Evolutionary conservation across 2,113 vertebrate genomes (phyloP).

Genomic region (Rhodinocichla rosea): DNA sequence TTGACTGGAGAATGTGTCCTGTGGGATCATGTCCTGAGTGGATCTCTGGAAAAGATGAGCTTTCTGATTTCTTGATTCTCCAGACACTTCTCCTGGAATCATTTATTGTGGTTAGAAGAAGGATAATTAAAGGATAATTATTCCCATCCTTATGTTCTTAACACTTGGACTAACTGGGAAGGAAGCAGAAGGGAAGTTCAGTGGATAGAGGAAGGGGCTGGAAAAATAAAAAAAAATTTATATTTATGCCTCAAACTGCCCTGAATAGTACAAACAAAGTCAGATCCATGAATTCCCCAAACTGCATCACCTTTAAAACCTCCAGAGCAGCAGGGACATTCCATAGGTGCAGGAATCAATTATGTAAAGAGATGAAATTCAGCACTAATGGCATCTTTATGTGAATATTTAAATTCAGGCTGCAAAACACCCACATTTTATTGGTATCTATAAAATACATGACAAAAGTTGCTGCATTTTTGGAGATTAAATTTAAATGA

Average conservation of each 20-base stretch:
- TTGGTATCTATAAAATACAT: rapidly evolving
- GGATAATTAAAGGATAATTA: not conserved
- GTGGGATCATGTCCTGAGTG: not conserved
- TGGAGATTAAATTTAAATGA: not conserved
- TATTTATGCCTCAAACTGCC: not conserved
- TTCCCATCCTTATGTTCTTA: not conserved
- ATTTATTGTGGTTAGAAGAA: not conserved
- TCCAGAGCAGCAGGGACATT: not conserved
- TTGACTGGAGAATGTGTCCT: not conserved
- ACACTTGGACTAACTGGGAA: not conserved
- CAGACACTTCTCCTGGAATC: not conserved
- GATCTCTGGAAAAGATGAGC: not conserved
- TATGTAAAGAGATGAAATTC: not conserved
- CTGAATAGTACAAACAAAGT: not conserved
- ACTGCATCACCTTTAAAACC: not conserved
- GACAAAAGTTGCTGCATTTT: not conserved
- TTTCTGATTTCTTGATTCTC: not conserved
- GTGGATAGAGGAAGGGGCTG: not conserved
- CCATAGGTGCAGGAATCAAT: not conserved
- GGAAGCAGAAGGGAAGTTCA: not conserved
- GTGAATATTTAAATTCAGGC: not conserved
- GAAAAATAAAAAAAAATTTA: rapidly evolving
- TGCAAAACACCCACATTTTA: not conserved
- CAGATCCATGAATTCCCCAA: not conserved
- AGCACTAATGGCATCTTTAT: not conserved